phyloP scores from a whole-genome alignment of 2,888 invertebrate species.

The Aspidapion aeneum region DNA sequence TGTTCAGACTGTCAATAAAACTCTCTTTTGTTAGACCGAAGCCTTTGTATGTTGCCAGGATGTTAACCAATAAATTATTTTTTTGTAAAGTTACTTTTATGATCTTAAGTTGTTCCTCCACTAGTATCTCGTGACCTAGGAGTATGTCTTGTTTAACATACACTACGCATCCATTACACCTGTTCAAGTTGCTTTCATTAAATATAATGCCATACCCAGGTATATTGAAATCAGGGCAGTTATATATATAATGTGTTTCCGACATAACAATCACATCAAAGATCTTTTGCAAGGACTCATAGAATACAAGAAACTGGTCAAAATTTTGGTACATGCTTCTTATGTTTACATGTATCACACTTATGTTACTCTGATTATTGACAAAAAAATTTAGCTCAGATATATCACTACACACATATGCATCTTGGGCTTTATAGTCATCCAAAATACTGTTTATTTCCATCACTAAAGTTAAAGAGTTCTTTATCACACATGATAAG shows the following conservation, averaged over 20 bases:
- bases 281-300: background rate
- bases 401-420: too few species aligned
- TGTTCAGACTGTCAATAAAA: background rate
- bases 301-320: background rate
- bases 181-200: conserved; percentile 1
- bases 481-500: too few species aligned
- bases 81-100: background rate
- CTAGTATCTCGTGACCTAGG: background rate
- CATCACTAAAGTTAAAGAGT: background rate
- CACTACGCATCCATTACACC: background rate
- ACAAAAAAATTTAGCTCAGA: background rate
- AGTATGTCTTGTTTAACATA: conserved; percentile 2
- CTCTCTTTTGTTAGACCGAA: background rate
- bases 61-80: background rate
- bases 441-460: background rate
- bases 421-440: background rate
- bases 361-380: background rate
- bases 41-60: conserved; percentile 3
- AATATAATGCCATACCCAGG: background rate
- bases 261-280: background rate
- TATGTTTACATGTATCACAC: too few species aligned
- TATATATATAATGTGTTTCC: background rate
- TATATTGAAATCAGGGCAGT: background rate
- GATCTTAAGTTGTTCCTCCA: background rate
- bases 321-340: background rate